Evolutionary conservation across 1,140 invertebrate genomes (phyloP), one percentile per base, ranked within the genome.

Genomic region (Coelopa frigida): DNA sequence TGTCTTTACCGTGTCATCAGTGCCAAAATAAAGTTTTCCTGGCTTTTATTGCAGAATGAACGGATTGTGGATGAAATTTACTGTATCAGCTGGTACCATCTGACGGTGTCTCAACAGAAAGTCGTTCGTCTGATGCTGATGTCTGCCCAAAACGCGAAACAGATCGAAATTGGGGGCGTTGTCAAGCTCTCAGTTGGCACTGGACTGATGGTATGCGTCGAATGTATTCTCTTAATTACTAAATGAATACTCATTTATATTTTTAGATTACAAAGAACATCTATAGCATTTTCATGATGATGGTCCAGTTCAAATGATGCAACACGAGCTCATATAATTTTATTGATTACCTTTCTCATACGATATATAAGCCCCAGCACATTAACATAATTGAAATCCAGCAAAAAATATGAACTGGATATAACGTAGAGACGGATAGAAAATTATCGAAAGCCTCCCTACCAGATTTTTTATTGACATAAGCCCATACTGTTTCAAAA

Each of bases 241-340:
- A 29, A 21, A 3, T 20, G 27, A 1, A 4, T 18, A 4, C n/a
- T 31, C 3, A 17, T 22, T 18, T 12, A 23, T 24, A 35, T 24
- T 24, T 35, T 14, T 26, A 59, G 52, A 50, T 59, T 35, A 48
- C 54, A 14, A 57, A 53, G 41, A 51, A 23, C 32, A 54, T 64
- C 51, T 64, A 61, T 36, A 59, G 51, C 40, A 61, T 56, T 21
- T 53, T 52, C 39, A 61, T 56, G 51, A 58, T 59, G 53, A 55
- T 61, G 55, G 29, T 57, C 20, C 47, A 53, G 18, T 58, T 61
- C n/a, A n/a, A n/a, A n/a, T n/a, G n/a, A n/a, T n/a, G n/a, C n/a
- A n/a, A n/a, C n/a, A n/a, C n/a, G n/a, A n/a, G n/a, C n/a, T n/a
- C n/a, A n/a, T n/a, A n/a, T n/a, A n/a, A n/a, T n/a, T n/a, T n/a